Evolutionary conservation across 1,140 invertebrate species (phyloP).

Genomic region (Aleiodes sp.): DNA sequence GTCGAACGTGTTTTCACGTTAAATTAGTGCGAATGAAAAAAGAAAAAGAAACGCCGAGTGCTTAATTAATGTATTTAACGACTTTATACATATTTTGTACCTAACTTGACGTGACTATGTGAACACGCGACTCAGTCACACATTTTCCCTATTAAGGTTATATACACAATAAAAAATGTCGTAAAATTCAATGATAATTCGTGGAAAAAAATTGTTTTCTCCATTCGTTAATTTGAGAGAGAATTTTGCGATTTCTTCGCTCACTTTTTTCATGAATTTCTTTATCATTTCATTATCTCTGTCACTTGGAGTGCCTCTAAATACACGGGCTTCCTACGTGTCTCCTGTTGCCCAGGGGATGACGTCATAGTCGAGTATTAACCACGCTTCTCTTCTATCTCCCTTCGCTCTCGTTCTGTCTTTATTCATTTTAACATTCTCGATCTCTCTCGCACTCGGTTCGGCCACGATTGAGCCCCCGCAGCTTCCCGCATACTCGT

Average conservation of each 20-base stretch:
- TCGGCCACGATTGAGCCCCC: neutral
- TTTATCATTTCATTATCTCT: neutral
- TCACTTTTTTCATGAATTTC: neutral
- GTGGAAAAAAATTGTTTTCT: no score
- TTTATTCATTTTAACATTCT: neutral
- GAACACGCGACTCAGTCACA: neutral
- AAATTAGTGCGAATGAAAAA: no score
- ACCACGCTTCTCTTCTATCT: constrained; percentile 13
- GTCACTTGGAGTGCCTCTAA: constrained; percentile 12
- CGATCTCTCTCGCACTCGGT: neutral
- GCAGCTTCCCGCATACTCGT: constrained; percentile 23
- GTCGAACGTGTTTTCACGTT: no score
- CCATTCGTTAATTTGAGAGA: neutral
- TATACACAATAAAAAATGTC: neutral
- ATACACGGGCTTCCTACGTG: constrained; percentile 16
- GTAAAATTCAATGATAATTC: neutral
- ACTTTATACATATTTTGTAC: no score
- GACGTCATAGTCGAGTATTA: constrained; percentile 27
- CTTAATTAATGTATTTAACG: no score
- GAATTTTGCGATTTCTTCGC: neutral
- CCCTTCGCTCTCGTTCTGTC: neutral
- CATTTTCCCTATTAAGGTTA: neutral
- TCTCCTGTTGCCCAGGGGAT: constrained; percentile 30
- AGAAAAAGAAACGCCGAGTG: neutral
- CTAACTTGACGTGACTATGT: neutral